Evolutionary conservation across 2,113 vertebrate genomes (phyloP).

Genomic region (Dissostichus mawsoni): DNA sequence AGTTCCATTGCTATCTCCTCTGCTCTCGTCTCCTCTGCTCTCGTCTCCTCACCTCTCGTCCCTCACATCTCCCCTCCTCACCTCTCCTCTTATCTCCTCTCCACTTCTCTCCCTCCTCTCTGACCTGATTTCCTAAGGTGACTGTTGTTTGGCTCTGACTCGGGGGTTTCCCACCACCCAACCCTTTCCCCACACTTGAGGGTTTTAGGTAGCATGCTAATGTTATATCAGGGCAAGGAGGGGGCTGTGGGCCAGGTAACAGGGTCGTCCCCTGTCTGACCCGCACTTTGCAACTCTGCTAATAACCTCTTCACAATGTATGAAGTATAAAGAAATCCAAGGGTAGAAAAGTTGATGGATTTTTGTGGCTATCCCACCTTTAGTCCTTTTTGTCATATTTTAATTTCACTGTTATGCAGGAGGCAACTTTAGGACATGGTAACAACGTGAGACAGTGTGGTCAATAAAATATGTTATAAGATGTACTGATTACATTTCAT

Average conservation of each 20-base stretch:
- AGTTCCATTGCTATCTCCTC: constrained; percentile 9
- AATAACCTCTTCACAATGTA: constrained; percentile 1
- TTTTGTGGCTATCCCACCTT: not conserved
- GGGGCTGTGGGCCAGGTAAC: constrained; percentile 61
- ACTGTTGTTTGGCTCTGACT: constrained; percentile 64
- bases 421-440: not conserved
- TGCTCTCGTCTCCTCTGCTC: constrained; percentile 1
- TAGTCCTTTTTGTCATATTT: not conserved
- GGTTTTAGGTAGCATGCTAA: constrained; percentile 76
- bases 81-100: constrained; percentile 6
- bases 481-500: not conserved
- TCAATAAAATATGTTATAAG: not conserved
- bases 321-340: constrained; percentile 1
- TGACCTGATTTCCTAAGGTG: constrained; percentile 60
- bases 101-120: constrained; percentile 13
- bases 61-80: constrained; percentile 13
- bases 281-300: constrained; percentile 9
- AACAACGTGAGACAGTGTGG: too few species aligned
- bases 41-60: constrained; percentile 14
- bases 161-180: constrained; percentile 74
- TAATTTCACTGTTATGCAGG: not conserved
- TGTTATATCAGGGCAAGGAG: constrained; percentile 58
- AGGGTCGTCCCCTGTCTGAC: constrained; percentile 43
- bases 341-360: not conserved
- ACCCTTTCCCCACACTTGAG: constrained; percentile 45